phyloP scores from a whole-genome alignment of 2,888 invertebrate species.

The Caenorhabditis zanzibari region DNA sequence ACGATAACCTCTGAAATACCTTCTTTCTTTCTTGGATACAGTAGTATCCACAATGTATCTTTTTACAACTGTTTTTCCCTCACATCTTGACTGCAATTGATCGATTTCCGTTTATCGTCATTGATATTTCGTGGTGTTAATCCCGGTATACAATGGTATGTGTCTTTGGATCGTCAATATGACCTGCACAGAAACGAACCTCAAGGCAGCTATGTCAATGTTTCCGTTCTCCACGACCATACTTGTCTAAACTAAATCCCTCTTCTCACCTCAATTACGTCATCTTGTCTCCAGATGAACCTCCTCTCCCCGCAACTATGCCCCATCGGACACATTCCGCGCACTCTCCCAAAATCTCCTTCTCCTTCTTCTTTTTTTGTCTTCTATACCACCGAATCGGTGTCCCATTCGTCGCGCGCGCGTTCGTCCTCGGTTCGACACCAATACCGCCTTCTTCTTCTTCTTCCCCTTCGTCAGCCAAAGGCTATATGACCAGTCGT shows the following conservation, averaged over 20 bases:
- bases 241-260: too few relatives aligned
- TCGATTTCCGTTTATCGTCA: too few relatives aligned
- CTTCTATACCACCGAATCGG: constrained; percentile 12
- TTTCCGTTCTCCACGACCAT: too few relatives aligned
- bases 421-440: constrained; percentile 56
- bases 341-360: neutral
- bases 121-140: too few relatives aligned
- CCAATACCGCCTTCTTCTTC: constrained; percentile 41
- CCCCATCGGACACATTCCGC: constrained; percentile 27
- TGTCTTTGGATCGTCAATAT: too few relatives aligned
- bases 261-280: neutral
- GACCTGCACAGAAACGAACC: too few relatives aligned
- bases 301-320: constrained; percentile 31
- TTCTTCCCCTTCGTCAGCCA: constrained; percentile 3
- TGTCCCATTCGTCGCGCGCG: constrained; percentile 37
- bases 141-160: too few relatives aligned
- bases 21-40: neutral
- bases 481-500: constrained; percentile 62
- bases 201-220: too few relatives aligned
- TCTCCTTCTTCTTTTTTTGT: neutral
- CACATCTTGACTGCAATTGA: too few relatives aligned
- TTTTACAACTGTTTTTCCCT: neutral
- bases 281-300: neutral
- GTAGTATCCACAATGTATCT: neutral
- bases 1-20: neutral